phyloP scores from a whole-genome alignment of 2,113 vertebrate genomes.

The Odontophorus gujanensis region DNA sequence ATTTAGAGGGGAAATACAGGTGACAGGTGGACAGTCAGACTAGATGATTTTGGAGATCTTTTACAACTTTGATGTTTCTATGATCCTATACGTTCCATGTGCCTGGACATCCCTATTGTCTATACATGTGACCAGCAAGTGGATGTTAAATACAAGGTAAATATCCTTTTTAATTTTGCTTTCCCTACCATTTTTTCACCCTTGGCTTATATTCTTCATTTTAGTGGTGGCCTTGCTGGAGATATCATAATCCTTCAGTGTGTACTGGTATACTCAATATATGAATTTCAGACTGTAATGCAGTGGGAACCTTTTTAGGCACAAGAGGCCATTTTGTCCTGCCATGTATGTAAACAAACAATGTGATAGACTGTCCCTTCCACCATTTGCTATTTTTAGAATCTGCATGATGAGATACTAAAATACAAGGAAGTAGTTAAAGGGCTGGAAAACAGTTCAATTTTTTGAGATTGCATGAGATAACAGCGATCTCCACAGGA shows the following conservation, averaged over 20 bases:
- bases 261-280: neutral
- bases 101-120: neutral
- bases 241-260: neutral
- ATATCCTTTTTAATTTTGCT: neutral
- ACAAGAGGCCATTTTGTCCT: neutral
- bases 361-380: neutral
- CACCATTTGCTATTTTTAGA: neutral
- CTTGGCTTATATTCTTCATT: neutral
- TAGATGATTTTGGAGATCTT: no score
- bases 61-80: no score
- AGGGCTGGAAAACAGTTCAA: neutral
- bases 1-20: no score
- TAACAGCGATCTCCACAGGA: neutral
- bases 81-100: no score
- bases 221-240: neutral
- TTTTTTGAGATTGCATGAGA: constrained; percentile 11
- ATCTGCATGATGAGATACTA: neutral
- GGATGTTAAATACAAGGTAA: neutral
- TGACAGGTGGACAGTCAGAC: no score
- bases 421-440: constrained; percentile 20
- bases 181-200: neutral
- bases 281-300: neutral
- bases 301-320: neutral
- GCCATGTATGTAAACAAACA: neutral
- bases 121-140: accelerated